Base-by-base conservation (phyloP, 1,140 invertebrate species). In the Dendrolimus punctatus region DNA sequence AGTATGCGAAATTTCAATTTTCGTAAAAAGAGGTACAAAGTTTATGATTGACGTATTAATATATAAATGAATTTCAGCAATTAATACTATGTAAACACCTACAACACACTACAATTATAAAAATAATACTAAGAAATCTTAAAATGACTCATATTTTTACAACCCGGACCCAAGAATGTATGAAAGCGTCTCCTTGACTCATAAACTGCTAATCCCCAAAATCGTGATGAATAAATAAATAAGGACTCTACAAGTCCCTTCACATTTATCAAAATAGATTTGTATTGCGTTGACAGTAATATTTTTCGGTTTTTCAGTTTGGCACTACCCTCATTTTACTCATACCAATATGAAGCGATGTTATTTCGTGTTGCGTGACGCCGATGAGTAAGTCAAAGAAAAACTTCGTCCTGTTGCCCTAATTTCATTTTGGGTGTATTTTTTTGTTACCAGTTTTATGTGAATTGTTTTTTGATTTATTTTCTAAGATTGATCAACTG, bases 321-420 rank as follows among this genome's bases (percentile, higher is more conserved):
- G 43, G 58, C 60, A 68, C 62, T 60, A 66, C 66, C 64, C 61
- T 66, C 59, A 68, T 76, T 75, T 69, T 60, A 60, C 50, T 62
- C 43, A 37, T 55, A 66, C n/a, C 64, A 71, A 70, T 66, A 69
- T 68, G 61, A 70, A 67, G 50, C 58, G 66, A 57, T 76, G 70
- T 78, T 64, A 63, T 71, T 69, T 54, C 51, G 49, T 49, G 47
- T 81, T 57, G 76, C 78, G 76, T 81, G 78, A 79, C 70, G 55
- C 59, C 56, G 52, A 58, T 64, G 73, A 70, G 69, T 81, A 79
- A 79, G 65, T 81, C 71, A 76, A 53, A 65, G 57, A 53, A 53
- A 67, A 71, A 71, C 58, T 77, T 77, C 71, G 68, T 72, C 71
- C 73, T 74, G 71, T 77, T 77, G 64, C 65, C 70, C 73, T 77